Evolutionary conservation across 2,113 vertebrate species (phyloP).

Genomic region (Megatriorchis doriae): DNA sequence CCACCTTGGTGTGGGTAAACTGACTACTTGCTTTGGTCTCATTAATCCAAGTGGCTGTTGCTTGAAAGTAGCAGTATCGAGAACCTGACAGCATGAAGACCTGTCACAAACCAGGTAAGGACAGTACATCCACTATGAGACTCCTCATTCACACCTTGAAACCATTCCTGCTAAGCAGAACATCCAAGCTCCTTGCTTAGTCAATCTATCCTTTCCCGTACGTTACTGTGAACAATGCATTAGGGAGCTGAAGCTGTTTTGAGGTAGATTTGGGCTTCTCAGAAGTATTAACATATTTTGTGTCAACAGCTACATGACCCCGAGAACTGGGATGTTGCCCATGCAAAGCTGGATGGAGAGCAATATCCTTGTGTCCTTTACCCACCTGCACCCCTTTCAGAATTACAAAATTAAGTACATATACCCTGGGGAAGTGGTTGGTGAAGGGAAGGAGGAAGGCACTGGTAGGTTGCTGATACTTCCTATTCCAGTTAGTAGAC

Average conservation of each 20-base stretch:
- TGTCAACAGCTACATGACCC: rapidly evolving
- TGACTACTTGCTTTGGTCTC: neutral
- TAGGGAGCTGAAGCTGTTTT: neutral
- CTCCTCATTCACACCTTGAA: neutral
- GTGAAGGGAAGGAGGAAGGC: neutral
- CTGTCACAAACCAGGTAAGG: neutral
- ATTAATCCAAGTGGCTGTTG: neutral
- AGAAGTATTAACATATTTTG: neutral
- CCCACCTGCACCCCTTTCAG: rapidly evolving
- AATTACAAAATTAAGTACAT: neutral
- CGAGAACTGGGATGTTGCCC: neutral
- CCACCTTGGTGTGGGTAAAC: neutral
- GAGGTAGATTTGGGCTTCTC: neutral
- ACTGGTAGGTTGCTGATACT: neutral
- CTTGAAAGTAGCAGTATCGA: neutral
- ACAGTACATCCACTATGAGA: neutral
- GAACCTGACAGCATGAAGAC: neutral
- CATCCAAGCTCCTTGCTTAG: neutral
- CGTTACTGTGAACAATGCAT: rapidly evolving
- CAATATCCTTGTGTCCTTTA: neutral
- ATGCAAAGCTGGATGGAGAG: neutral
- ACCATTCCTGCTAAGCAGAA: neutral
- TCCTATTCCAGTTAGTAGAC: neutral
- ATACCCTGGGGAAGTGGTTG: neutral
- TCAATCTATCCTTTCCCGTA: neutral